A percentile compares a stretch with the other conserved stretches of the same genome.
phyloP scores from a whole-genome alignment of 2,113 vertebrate species.

The Prionailurus viverrinus region DNA sequence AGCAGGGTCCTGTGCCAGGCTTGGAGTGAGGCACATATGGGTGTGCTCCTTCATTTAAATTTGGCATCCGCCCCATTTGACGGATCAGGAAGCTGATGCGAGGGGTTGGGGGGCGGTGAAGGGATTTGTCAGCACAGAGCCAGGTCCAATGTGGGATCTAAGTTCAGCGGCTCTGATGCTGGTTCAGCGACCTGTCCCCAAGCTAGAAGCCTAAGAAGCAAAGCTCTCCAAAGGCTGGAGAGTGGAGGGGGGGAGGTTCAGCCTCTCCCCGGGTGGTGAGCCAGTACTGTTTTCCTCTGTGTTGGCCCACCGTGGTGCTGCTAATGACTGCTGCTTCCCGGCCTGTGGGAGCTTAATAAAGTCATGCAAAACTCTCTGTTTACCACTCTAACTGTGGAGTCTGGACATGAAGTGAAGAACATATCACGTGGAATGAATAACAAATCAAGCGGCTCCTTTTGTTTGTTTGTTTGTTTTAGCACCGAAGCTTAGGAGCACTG shows the following conservation, averaged over 20 bases:
- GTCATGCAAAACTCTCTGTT: constrained; percentile 59
- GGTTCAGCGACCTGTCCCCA: neutral
- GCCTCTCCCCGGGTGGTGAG: neutral
- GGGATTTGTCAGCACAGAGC: neutral
- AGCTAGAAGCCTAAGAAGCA: neutral
- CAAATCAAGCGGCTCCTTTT: constrained; percentile 67
- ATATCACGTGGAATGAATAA: constrained; percentile 63
- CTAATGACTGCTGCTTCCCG: neutral
- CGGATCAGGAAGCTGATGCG: neutral
- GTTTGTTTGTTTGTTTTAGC: constrained; percentile 12
- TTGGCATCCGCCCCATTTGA: neutral
- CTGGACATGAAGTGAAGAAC: constrained; percentile 72
- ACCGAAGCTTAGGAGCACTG: constrained; percentile 33
- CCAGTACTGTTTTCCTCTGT: neutral
- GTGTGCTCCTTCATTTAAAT: neutral
- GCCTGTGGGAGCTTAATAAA: constrained; percentile 61
- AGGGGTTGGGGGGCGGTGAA: neutral
- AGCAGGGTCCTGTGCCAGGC: neutral
- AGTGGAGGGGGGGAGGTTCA: neutral
- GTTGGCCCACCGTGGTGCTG: neutral
- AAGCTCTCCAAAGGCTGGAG: neutral
- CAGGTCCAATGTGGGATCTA: neutral
- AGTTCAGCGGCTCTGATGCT: neutral
- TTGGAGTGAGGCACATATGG: accelerated
- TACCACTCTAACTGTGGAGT: constrained; percentile 73